Conservation (phyloP, 2,113 vertebrate genomes). For the Gymnogyps californianus region DNA sequence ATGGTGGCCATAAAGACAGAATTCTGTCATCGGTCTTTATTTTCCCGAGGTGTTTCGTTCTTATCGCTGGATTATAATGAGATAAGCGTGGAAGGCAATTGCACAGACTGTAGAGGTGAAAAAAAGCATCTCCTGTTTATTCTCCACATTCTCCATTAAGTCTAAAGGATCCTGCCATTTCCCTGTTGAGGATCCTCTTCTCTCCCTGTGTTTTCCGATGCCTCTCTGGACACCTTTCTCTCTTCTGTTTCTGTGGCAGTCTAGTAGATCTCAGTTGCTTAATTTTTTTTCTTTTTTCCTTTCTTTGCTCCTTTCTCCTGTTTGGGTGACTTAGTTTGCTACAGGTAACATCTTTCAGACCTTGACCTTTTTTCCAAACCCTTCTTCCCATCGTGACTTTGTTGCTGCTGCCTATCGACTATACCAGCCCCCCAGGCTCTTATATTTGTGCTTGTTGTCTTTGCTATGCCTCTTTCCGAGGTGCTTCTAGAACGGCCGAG, state of each 20-base stretch:
- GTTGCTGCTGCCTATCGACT: neutral
- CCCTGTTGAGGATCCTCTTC: neutral
- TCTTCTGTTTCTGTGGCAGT: neutral
- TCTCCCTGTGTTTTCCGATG: neutral
- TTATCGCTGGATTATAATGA: neutral
- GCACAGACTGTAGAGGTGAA: neutral
- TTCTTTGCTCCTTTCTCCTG: neutral
- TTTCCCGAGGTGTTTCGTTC: neutral
- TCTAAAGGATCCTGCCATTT: neutral
- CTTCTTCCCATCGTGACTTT: neutral
- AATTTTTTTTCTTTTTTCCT: neutral
- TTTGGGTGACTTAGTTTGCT: neutral
- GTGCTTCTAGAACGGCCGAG: rapidly evolving
- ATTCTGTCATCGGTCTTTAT: no score
- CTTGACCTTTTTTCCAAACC: neutral
- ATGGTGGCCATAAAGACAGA: neutral
- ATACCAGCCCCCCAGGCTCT: neutral
- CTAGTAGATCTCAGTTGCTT: neutral
- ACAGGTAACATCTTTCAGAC: neutral
- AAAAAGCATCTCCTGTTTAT: neutral
- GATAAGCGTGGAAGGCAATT: neutral
- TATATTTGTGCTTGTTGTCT: neutral
- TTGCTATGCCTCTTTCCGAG: neutral
- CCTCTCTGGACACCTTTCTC: neutral
- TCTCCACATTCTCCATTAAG: neutral